Evolutionary conservation across 2,888 invertebrate genomes (phyloP), one percentile per base, ranked within the genome.

Genomic region (Torymus tubicola): DNA sequence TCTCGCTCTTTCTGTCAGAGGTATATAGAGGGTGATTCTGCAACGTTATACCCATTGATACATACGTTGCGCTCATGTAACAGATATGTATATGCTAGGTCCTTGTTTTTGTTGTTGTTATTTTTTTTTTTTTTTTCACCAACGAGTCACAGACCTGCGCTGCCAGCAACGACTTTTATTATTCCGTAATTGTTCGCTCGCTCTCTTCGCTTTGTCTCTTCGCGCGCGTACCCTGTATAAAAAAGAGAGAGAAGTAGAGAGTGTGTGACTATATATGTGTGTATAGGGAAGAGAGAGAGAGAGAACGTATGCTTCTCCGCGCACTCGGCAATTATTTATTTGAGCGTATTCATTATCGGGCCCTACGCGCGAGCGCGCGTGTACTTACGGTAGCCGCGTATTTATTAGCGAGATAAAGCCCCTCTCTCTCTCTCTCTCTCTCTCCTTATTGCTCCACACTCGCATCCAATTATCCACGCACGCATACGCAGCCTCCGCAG

Each of bases 381-480:
- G 31, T 31, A 31, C 31, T 31, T 31, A 31, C 87, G 84, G 87
- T 88, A 87, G 88, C 88, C 85, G 84, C 71, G 85, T 88, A 88
- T 88, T 88, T 87, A 87, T 88, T 88, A 87, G 83, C 85, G 80
- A 86, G 88, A 88, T 88, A 88, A 87, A 86, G 85, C 84, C 67
- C 79, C 69, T 14, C 53, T 3, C 24, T 81, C 80, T 79, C 83
- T 81, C 79, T 80, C 76, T 52, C 72, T 55, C 42, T 81, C 64
- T 50, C 63, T 18, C 79, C 58, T 68, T 60, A 52, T 81, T 83
- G 74, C 83, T 65, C 67, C 8, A 1, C 60, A 53, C 84, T 84
- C 83, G 84, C 85, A 86, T 86, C 87, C 88, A 88, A 87, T 87
- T 87, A 87, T 86, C 85, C 65, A 24, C 65, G 60, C 65, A 50